Base-by-base conservation (phyloP, 2,113 vertebrate genomes). In the Pyrgilauda ruficollis region DNA sequence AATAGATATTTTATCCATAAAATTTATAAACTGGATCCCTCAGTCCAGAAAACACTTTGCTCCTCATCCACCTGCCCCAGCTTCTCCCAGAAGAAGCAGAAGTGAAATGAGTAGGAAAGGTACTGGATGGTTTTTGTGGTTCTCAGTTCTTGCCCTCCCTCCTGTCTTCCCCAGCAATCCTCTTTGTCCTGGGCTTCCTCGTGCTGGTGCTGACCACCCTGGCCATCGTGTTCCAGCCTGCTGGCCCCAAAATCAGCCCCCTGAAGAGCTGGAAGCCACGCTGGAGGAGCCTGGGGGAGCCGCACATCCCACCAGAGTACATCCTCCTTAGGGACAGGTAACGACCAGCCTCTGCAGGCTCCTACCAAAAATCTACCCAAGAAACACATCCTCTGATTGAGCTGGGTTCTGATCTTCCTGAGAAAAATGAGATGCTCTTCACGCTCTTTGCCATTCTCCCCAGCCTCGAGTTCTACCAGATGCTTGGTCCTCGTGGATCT, bases 231-330 rank as follows among this genome's bases (percentile, higher is more conserved):
- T 87, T 99, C n/a, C 98, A 96, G 64, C 98, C 98, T 26, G 84
- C 96, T 39, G 96, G 92, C 27, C 92, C 97, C 27, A 87, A 72
- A 27, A 55, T 97, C 2, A 97, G 96, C 67, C 98, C 98, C 15
- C 87, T 98, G 67, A 97, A 96, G 95, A 96, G 81, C 78, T 98
- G 96, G 91, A 98, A 98, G 75, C 98, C 99, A 49, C 98, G 87
- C 20, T 99, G 99, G 99, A 98, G 99, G 85, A 98, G 98, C 70
- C 96, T 99, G 35, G 98, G 98, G 1, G 98, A 98, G 82, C 98
- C 98, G 11, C 94, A 97, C n/a, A 30, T 98, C 91, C 98, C 98
- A 2, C 66, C 97, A 2, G 98, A 98, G 47, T 98, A 97, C 81
- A 30, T 97, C 33, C 96, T 98, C 62, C 97, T 97, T 14, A 97